A percentile compares a stretch with the other conserved stretches of the same genome.
Evolutionary conservation across 2,113 vertebrate genomes (phyloP).

Genomic region (Hemibagrus wyckioides): DNA sequence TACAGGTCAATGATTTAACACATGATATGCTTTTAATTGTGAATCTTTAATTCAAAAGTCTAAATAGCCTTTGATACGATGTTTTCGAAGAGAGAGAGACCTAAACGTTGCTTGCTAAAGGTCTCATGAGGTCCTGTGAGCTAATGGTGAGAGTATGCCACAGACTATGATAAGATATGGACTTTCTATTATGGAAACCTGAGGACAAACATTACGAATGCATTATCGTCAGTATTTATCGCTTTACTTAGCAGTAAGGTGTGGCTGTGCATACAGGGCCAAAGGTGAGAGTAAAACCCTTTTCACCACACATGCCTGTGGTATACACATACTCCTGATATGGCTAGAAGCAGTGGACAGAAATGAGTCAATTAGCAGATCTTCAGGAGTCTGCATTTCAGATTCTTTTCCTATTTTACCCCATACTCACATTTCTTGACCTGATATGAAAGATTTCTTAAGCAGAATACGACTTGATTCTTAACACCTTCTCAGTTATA

Average conservation of each 20-base stretch:
- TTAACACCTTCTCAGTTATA: too few relatives aligned
- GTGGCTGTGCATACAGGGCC: slow-evolving; percentile 37
- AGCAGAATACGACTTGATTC: background rate
- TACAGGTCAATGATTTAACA: background rate
- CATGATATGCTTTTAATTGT: background rate
- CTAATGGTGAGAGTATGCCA: background rate
- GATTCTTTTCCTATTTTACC: background rate
- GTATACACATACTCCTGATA: background rate
- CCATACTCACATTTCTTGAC: background rate
- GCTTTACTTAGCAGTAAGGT: slow-evolving; percentile 33
- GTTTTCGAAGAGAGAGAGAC: background rate
- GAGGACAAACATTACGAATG: slow-evolving; percentile 27
- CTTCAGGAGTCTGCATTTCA: background rate
- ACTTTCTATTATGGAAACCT: slow-evolving; percentile 20
- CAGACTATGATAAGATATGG: slow-evolving; percentile 39
- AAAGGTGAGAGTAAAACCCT: slow-evolving; percentile 33
- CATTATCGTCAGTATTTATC: slow-evolving; percentile 30
- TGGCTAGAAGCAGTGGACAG: background rate
- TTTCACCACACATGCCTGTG: background rate
- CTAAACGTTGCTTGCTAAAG: background rate
- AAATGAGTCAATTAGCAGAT: background rate
- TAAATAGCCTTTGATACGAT: too few relatives aligned
- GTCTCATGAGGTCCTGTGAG: background rate
- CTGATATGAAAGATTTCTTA: background rate
- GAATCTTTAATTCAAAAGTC: background rate